Conservation (phyloP, 2,888 invertebrate species). For the Eubasilissa splendida region DNA sequence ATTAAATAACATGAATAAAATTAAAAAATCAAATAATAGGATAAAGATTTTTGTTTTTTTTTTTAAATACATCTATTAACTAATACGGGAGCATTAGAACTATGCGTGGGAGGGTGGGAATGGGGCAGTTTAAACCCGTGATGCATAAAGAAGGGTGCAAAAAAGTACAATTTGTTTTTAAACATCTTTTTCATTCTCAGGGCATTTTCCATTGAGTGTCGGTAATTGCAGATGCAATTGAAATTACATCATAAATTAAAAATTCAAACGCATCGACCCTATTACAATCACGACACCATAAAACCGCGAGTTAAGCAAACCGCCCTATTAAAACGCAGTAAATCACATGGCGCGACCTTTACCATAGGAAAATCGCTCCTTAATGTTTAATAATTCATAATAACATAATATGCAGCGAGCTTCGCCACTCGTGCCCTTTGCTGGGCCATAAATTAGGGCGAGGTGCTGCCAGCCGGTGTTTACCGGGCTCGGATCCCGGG, state of each 20-base stretch:
- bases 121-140: too few relatives aligned
- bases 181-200: too few relatives aligned
- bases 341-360: constrained; percentile 15
- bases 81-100: too few relatives aligned
- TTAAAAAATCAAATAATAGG: too few relatives aligned
- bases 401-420: constrained; percentile 1
- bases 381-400: constrained; percentile 2
- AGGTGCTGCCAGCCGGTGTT: constrained; percentile 32
- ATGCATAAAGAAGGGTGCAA: too few relatives aligned
- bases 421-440: constrained; percentile 37
- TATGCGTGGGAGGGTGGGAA: too few relatives aligned
- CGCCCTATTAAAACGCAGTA: constrained; percentile 25
- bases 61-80: too few relatives aligned
- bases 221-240: background rate
- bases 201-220: background rate
- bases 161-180: too few relatives aligned
- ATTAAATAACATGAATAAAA: too few relatives aligned
- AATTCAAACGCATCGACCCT: background rate
- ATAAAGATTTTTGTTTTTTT: too few relatives aligned
- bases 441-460: constrained; percentile 52
- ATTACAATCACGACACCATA: constrained; percentile 15
- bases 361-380: background rate
- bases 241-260: constrained; percentile 20
- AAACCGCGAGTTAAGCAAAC: constrained; percentile 23
- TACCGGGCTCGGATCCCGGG: constrained; percentile 19